Base-by-base conservation (phyloP, 2,113 vertebrate species). In the Xiphorhynchus elegans region DNA sequence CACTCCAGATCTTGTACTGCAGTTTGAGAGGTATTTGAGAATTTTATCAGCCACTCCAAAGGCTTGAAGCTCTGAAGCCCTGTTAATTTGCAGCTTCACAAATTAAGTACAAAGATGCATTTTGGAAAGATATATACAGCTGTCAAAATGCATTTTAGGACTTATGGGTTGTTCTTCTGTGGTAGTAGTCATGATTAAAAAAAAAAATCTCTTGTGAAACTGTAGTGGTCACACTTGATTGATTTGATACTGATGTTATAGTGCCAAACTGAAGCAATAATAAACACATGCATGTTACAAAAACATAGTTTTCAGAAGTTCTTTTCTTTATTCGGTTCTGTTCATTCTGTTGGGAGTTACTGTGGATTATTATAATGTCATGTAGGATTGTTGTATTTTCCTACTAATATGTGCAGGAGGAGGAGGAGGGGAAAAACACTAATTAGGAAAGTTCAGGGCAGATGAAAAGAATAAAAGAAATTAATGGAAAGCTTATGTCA, bases 381-480 rank as follows among this genome's bases (percentile, higher is more conserved):
- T 19, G 2, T 44, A 39, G 21, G 35, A 29, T 59, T 60, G 9
- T 79, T 77, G 1, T 55, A 55, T 95, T 95, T 96, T 83, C 63
- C 67, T 95, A 29, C 59, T 78, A 40, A 50, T 55, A 33, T 17
- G 78, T 85, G 59, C 50, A 67, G 39, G 39, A 77, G 47, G 19
- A 88, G 37, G n/a, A 44, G 46, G n/a, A n/a, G n/a, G n/a, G n/a
- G n/a, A 40, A 89, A 42, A 95, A 17, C n/a, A 35, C 39, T 90
- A 59, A 93, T 91, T 94, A 83, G 29, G 9, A n/a, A 91, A 55
- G 67, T 24, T 26, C 24, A 80, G 31, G 63, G 42, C 26, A 86
- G 83, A 78, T 86, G 42, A 87, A 90, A 92, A 90, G 76, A 77
- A 19, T 77, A 59, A 93, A 86, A 74, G 33, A 83, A 80, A 74